Evolutionary conservation across 2,888 invertebrate genomes (phyloP), one percentile per base, ranked within the genome.

Genomic region (Chymomyza fuscimana): DNA sequence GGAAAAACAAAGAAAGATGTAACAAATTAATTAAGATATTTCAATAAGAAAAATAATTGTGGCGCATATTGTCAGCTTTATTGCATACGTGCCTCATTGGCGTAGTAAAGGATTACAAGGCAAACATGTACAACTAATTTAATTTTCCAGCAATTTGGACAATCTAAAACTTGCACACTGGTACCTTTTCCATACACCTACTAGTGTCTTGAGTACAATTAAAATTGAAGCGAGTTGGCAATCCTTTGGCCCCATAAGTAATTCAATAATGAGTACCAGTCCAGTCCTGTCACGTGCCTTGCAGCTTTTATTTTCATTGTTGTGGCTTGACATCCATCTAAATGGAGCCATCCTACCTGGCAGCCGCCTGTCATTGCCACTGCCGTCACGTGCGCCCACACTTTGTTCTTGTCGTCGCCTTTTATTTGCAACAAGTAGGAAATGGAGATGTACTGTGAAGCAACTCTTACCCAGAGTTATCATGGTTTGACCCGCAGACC

Each of bases 41-140:
- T 51, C 25, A 54, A 58, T 65, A 68, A 67, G 25, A 32, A 67
- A 76, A 74, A 19, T 76, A 72, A 76, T 67, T 71, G 69, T 72
- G 65, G 73, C 67, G 32, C 68, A 65, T 58, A 69, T 46, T 46
- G 12, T 12, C 10, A 46, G 40, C 40, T 77, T 79, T 82, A 85
- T 82, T 80, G 86, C 88, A 90, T 89, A 91, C 91, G 91, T 91
- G 91, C 87, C 81, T 86, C 82, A 84, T 88, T 89, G 90, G 86
- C 84, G 19, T 89, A 83, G 77, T 84, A 91, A 89, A 85, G 90
- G 91, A 91, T 91, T 91, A 90, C 76, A 81, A 74, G 65, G 54
- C 61, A 67, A 56, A 12, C 63, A 25, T 29, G 12, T 5, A 32
- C 63, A 74, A 72, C 73, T 69, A 69, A 71, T 67, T 74, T 68